A percentile compares a stretch with the other conserved stretches of the same genome.
phyloP scores from a whole-genome alignment of 2,888 invertebrate genomes.

The Tetranychus piercei region DNA sequence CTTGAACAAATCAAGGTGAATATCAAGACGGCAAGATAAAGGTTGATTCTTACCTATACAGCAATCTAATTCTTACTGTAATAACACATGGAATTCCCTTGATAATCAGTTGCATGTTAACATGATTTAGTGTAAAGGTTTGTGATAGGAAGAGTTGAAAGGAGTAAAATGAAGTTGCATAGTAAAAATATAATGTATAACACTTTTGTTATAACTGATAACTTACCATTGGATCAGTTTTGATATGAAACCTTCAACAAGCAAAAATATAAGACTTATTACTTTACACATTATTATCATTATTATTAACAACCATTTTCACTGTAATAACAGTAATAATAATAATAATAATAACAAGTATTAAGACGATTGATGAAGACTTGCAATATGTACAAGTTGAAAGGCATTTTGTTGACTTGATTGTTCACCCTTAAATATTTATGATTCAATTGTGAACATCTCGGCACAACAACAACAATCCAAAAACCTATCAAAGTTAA shows the following conservation, averaged over 20 bases:
- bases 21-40: constrained; percentile 38
- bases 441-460: not conserved
- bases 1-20: not conserved
- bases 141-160: no score
- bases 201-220: no score
- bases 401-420: not conserved
- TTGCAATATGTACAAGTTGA: not conserved
- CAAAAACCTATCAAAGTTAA: no score
- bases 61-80: not conserved
- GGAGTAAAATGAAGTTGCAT: no score
- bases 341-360: not conserved
- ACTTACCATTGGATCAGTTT: no score
- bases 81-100: not conserved
- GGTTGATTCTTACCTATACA: not conserved
- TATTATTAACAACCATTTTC: no score
- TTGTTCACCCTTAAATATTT: not conserved
- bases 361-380: no score
- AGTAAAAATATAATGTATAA: no score
- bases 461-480: not conserved
- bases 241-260: not conserved
- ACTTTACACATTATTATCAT: no score
- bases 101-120: not conserved
- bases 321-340: not conserved
- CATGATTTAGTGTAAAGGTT: not conserved
- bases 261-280: not conserved